A percentile compares a stretch with the other conserved stretches of the same genome.
These are phyloP conservation scores for Troides oblongomaculatus DNA, from an alignment of 2,888 invertebrate species.

Conservation along the genomic window DNA sequence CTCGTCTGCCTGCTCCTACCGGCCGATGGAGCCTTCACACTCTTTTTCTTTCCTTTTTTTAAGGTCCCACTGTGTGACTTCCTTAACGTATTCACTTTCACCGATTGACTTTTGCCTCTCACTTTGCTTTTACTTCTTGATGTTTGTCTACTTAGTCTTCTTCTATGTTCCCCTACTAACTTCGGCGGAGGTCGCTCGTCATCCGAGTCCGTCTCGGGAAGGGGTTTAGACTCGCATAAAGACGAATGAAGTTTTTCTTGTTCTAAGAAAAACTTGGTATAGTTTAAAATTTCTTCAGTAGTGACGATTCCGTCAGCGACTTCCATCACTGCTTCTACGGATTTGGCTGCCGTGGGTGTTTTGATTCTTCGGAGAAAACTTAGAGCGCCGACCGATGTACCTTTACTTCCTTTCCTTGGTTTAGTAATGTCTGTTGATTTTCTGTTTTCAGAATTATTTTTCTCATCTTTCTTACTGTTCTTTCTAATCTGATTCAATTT, in stretches of 20 bases:
- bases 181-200: constrained; percentile 63
- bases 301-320: constrained; percentile 51
- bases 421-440: constrained; percentile 66
- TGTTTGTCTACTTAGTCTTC: constrained; percentile 69
- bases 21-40: constrained; percentile 53
- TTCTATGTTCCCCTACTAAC: constrained; percentile 60
- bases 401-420: constrained; percentile 66
- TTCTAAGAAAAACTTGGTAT: constrained; percentile 66
- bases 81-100: constrained; percentile 69
- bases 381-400: constrained; percentile 68
- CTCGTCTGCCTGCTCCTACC: constrained; percentile 69
- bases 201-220: constrained; percentile 65
- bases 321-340: constrained; percentile 68
- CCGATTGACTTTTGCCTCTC: constrained; percentile 69
- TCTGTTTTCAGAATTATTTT: constrained; percentile 52
- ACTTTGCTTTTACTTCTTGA: constrained; percentile 74
- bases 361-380: constrained; percentile 70
- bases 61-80: constrained; percentile 73
- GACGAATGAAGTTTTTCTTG: constrained; percentile 63
- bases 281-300: constrained; percentile 61
- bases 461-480: constrained; percentile 68
- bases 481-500: constrained; percentile 64
- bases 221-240: constrained; percentile 46
- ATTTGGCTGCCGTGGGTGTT: constrained; percentile 61
- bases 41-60: constrained; percentile 71